Evolutionary conservation across 2,797 vertebrate genomes (phyloP).

Genomic region (Gymnoscopelus braueri): DNA sequence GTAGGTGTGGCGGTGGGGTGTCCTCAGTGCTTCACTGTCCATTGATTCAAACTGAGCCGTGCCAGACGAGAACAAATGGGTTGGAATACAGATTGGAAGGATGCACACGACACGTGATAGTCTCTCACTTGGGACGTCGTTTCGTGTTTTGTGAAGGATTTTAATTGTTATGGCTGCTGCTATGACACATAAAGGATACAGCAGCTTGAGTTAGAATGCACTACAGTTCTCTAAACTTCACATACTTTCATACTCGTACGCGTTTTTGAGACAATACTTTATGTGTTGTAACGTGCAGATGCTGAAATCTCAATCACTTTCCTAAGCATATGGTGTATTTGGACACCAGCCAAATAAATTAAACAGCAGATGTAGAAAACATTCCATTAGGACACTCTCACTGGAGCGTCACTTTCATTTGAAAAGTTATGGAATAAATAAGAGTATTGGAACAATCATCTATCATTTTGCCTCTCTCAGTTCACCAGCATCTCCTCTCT

Average conservation of each 20-base stretch:
- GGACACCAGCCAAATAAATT: conserved; percentile 14
- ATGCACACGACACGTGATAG: neutral
- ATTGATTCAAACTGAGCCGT: conserved; percentile 58
- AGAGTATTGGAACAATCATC: conserved; percentile 24
- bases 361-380: conserved; percentile 19
- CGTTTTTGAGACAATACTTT: conserved; percentile 9
- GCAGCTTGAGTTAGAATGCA: neutral
- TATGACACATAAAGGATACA: conserved; percentile 1
- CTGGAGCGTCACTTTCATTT: conserved; percentile 34
- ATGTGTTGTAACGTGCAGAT: neutral
- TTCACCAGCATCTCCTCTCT: conserved; percentile 12
- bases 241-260: neutral
- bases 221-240: neutral
- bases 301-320: conserved; percentile 1
- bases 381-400: conserved; percentile 22
- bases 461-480: conserved; percentile 27
- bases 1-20: conserved; percentile 15
- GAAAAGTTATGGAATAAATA: conserved; percentile 37
- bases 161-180: conserved; percentile 8
- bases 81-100: conserved; percentile 48
- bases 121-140: conserved; percentile 18
- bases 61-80: conserved; percentile 14
- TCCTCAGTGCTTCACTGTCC: conserved; percentile 51
- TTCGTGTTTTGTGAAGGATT: neutral
- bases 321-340: conserved; percentile 7